phyloP scores from a whole-genome alignment of 2,797 vertebrate species.

The Gouania willdenowi region DNA sequence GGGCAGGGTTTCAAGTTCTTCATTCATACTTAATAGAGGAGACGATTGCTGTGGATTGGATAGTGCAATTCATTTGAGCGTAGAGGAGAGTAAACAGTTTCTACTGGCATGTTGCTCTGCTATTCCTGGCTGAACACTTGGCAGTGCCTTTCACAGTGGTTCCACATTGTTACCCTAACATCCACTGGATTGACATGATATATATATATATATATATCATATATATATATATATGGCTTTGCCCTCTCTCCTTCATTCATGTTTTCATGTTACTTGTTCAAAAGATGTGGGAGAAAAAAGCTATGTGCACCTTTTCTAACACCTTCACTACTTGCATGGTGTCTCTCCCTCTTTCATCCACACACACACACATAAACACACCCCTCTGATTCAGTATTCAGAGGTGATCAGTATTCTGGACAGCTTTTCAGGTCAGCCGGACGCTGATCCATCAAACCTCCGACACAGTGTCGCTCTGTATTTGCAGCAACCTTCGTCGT shows the following conservation, averaged over 20 bases:
- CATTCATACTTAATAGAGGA: constrained; percentile 5
- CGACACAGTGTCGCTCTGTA: constrained; percentile 54
- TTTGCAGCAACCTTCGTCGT: constrained; percentile 58
- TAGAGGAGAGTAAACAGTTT: constrained; percentile 9
- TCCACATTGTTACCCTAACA: constrained; percentile 40
- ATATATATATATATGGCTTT: constrained; percentile 4
- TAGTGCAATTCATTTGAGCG: constrained; percentile 6
- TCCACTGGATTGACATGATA: constrained; percentile 39
- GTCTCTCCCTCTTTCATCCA: constrained; percentile 2
- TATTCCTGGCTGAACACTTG: constrained; percentile 23
- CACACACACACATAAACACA: not conserved
- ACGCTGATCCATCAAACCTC: constrained; percentile 71
- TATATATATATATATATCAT: constrained; percentile 14
- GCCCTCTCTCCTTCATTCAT: constrained; percentile 2
- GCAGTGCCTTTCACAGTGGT: constrained; percentile 38
- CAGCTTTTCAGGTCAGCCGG: constrained; percentile 58
- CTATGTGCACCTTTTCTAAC: constrained; percentile 2
- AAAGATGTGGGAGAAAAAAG: constrained; percentile 7
- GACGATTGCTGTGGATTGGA: constrained; percentile 1
- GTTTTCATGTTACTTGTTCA: constrained; percentile 7
- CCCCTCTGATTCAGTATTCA: constrained; percentile 42
- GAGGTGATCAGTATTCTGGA: constrained; percentile 62
- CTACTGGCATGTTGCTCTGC: constrained; percentile 14
- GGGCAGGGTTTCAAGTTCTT: constrained; percentile 1
- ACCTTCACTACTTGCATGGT: constrained; percentile 10